Evolutionary conservation across 2,797 vertebrate species (phyloP).

Genomic region (Cetoscarus ocellatus): DNA sequence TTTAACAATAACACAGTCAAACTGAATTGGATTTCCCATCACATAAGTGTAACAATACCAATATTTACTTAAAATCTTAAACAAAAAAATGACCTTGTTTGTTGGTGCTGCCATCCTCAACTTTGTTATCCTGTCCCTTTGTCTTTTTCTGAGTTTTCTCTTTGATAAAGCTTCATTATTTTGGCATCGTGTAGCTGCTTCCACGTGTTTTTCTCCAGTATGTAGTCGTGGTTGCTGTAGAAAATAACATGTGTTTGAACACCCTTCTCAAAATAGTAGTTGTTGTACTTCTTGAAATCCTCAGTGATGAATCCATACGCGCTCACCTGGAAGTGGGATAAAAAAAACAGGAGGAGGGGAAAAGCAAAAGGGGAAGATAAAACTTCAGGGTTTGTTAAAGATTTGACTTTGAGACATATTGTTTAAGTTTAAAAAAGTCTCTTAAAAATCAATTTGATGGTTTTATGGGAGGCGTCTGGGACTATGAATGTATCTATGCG

Average conservation of each 20-base stretch:
- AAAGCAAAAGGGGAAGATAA: background rate
- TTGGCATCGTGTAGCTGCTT: conserved; percentile 85
- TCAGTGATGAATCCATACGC: conserved; percentile 92
- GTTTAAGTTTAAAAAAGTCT: too few relatives aligned
- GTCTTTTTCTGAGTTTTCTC: conserved; percentile 16
- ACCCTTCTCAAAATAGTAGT: conserved; percentile 86
- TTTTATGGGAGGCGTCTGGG: background rate
- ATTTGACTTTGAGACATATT: too few relatives aligned
- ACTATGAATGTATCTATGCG: background rate
- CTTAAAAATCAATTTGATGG: background rate
- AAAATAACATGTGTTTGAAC: conserved; percentile 77
- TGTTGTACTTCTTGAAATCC: conserved; percentile 84
- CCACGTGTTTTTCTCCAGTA: conserved; percentile 87
- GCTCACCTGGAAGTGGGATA: conserved; percentile 87
- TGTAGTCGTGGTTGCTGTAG: conserved; percentile 89
- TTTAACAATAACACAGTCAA: background rate
- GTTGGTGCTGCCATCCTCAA: background rate
- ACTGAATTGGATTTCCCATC: background rate
- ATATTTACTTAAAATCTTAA: background rate
- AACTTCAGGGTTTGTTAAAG: too few relatives aligned
- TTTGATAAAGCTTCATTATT: conserved; percentile 87
- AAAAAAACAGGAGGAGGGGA: too few relatives aligned
- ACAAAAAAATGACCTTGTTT: background rate
- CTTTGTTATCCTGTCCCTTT: background rate
- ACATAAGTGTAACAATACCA: background rate